Percentiles rank a stretch among this genome's conserved stretches.
These are phyloP conservation scores for Adelges cooleyi DNA, from an alignment of 1,140 invertebrate genomes.

Conservation along the genomic window DNA sequence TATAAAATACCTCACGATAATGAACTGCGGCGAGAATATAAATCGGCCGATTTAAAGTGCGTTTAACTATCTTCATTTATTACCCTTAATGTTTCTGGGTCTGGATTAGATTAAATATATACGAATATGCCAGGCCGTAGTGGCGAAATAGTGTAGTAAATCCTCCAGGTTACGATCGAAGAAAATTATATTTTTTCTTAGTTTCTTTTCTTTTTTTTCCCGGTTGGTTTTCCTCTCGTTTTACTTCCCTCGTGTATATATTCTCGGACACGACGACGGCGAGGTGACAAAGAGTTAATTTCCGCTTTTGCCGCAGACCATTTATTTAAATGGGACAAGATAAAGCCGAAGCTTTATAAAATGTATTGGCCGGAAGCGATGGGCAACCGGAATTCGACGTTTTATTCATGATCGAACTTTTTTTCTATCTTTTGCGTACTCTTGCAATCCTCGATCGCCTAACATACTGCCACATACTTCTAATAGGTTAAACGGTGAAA, in stretches of 20 bases:
- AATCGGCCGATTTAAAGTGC: constrained; percentile 23
- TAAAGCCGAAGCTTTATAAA: constrained; percentile 24
- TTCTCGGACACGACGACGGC: constrained; percentile 13
- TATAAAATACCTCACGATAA: constrained; percentile 22
- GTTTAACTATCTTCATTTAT: constrained; percentile 29
- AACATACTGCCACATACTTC: not conserved
- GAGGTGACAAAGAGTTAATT: constrained; percentile 28
- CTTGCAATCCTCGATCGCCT: not conserved
- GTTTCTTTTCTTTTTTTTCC: not conserved
- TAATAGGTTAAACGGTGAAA: constrained; percentile 12
- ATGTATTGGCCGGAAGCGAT: constrained; percentile 20
- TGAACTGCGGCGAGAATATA: constrained; percentile 27
- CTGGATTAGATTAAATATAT: constrained; percentile 25
- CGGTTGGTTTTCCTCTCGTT: not conserved
- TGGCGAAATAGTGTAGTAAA: constrained; percentile 1
- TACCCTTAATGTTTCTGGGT: constrained; percentile 27
- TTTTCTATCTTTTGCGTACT: constrained; percentile 15
- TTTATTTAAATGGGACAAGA: constrained; percentile 29
- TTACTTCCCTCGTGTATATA: not conserved
- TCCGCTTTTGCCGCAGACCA: constrained; percentile 23
- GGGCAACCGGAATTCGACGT: constrained; percentile 26
- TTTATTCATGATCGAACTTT: constrained; percentile 27
- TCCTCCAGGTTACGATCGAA: constrained; percentile 18
- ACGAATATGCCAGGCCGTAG: constrained; percentile 1
- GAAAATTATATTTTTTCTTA: constrained; percentile 3